Evolutionary conservation across 2,888 invertebrate genomes (phyloP).

Genomic region (Dynastes tityus): DNA sequence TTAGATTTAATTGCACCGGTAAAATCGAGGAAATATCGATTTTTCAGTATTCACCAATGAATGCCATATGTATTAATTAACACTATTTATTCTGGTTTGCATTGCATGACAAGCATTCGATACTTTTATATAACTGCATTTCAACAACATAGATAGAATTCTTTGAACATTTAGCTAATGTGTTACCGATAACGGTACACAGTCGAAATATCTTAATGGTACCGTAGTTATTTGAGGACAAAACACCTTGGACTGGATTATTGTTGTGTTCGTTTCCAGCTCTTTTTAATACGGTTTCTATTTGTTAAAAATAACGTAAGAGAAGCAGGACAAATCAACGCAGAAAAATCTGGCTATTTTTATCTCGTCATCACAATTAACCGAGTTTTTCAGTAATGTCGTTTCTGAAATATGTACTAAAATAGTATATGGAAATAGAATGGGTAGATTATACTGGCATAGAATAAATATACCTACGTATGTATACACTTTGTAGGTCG

Average conservation of each 20-base stretch:
- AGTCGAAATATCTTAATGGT: neutral
- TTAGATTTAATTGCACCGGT: no score
- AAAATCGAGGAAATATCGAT: no score
- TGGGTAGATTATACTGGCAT: neutral
- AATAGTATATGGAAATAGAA: neutral
- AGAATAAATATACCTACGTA: no score
- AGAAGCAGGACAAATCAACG: slow-evolving; percentile 9
- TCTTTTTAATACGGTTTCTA: neutral
- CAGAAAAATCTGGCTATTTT: slow-evolving; percentile 27
- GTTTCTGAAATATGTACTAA: neutral
- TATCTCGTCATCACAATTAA: slow-evolving; percentile 11
- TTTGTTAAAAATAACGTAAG: slow-evolving; percentile 3
- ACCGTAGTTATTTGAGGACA: slow-evolving; percentile 8
- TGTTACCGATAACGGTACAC: slow-evolving; percentile 31
- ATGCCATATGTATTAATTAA: neutral
- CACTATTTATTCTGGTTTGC: slow-evolving; percentile 12
- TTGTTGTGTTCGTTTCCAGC: slow-evolving; percentile 4
- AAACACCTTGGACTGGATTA: slow-evolving; percentile 31
- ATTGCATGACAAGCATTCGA: slow-evolving; percentile 1
- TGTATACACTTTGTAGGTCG: no score
- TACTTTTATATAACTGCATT: slow-evolving; percentile 20
- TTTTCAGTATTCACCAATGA: no score
- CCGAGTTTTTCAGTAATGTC: slow-evolving; percentile 23
- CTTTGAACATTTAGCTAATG: slow-evolving; percentile 19
- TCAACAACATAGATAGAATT: slow-evolving; percentile 2